A percentile compares a stretch with the other conserved stretches of the same genome.
These are phyloP conservation scores for Pseudanteris insignis DNA, from an alignment of 2,888 invertebrate species.

Conservation along the genomic window DNA sequence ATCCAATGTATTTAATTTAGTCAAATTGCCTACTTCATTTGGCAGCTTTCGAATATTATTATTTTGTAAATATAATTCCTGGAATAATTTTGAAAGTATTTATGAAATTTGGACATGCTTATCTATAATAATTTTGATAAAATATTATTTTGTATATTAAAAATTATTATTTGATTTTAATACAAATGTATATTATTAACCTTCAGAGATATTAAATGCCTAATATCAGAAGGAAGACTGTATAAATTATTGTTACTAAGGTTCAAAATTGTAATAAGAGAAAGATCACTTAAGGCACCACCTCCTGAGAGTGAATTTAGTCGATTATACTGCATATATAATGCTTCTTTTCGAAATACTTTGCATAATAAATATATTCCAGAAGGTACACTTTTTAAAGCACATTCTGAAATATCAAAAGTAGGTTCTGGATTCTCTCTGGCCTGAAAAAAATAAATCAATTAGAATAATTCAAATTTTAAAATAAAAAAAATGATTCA, in stretches of 20 bases:
- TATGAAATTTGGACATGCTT: too few relatives aligned
- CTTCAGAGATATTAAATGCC: slow-evolving; percentile 74
- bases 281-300: slow-evolving; percentile 77
- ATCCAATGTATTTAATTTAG: slow-evolving; percentile 75
- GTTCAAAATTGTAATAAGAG: slow-evolving; percentile 74
- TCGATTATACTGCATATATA: slow-evolving; percentile 74
- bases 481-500: neutral
- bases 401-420: slow-evolving; percentile 84
- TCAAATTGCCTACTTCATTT: slow-evolving; percentile 73
- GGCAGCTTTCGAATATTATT: slow-evolving; percentile 79
- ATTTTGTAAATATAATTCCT: slow-evolving; percentile 79
- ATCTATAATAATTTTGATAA: too few relatives aligned
- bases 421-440: slow-evolving; percentile 82
- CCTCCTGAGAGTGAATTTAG: slow-evolving; percentile 76
- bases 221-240: slow-evolving; percentile 73
- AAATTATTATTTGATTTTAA: too few relatives aligned
- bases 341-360: slow-evolving; percentile 80
- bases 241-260: slow-evolving; percentile 75
- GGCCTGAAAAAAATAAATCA: slow-evolving; percentile 67
- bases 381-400: slow-evolving; percentile 76
- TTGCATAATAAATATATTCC: slow-evolving; percentile 83
- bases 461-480: too few relatives aligned
- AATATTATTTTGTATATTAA: too few relatives aligned
- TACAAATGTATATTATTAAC: slow-evolving; percentile 66
- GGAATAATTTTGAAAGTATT: slow-evolving; percentile 27